These are phyloP conservation scores for Blastomussa wellsi DNA, from an alignment of 92 coral and sea anemone species.

Conservation along the genomic window DNA sequence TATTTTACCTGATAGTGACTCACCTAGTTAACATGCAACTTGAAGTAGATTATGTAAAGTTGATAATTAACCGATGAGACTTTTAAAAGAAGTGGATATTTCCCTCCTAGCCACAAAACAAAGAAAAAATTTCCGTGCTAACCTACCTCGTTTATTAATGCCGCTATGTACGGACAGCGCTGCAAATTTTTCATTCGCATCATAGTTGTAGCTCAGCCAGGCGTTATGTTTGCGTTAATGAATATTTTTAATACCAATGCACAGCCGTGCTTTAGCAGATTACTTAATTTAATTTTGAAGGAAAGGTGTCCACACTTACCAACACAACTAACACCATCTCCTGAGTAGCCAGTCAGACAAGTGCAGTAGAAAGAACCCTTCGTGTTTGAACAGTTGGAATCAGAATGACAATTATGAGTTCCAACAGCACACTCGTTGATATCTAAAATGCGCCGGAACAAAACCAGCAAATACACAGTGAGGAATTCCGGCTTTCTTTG, in stretches of 20 bases:
- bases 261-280: too few relatives aligned
- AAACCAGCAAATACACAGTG: neutral
- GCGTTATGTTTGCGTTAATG: neutral
- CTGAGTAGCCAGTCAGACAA: slow-evolving; percentile 79
- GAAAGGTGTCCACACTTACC: slow-evolving; percentile 44
- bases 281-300: neutral
- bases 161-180: neutral
- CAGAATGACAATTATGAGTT: slow-evolving; percentile 73
- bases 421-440: slow-evolving; percentile 63
- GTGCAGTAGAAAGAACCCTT: slow-evolving; percentile 87
- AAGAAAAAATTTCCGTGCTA: neutral
- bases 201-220: neutral
- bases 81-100: neutral
- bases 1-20: too few relatives aligned
- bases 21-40: neutral
- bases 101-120: neutral
- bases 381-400: slow-evolving; percentile 91
- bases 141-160: neutral
- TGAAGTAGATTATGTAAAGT: neutral
- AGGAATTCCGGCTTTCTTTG: too few relatives aligned
- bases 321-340: slow-evolving; percentile 75
- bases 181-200: neutral
- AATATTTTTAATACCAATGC: neutral
- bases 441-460: slow-evolving; percentile 51
- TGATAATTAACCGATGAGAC: neutral